Evolutionary conservation across 2,113 vertebrate species (phyloP), one percentile per base, ranked within the genome.

Genomic region (Phyllostomus discolor): DNA sequence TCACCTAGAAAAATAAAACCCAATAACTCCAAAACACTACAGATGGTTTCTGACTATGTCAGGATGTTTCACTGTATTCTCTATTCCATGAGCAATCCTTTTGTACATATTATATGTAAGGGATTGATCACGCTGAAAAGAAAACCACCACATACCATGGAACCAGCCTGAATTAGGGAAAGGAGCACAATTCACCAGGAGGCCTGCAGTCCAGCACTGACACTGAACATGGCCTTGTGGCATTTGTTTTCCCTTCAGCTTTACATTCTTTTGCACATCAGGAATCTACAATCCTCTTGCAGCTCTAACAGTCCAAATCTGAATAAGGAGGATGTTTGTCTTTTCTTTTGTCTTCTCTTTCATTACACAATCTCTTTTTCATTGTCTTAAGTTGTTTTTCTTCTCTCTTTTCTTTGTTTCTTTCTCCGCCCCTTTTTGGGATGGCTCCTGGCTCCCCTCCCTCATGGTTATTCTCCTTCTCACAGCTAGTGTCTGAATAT

Each of bases 401-500:
- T 66, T 59, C 19, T 79, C 16, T 35, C 26, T 72, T 54, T 67
- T 38, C n/a, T 24, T 80, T 26, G 3, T 52, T 80, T 80, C 52
- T 90, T 81, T 86, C 38, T 78, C n/a, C 19, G 57, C 46, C n/a
- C 70, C 19, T n/a, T 75, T 88, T 69, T 2, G n/a, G 52, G 11
- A 48, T 15, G 14, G 7, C 41, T 91, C 67, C 62, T 89, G 12
- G 20, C 50, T 41, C 10, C 7, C 26, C 46, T n/a, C 19, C 33
- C 5, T 78, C 48, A 8, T 85, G 48, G 52, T 94, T 96, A 95
- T 78, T 89, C 90, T 95, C 83, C 95, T 75, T 70, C 82, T 96
- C 93, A 94, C 73, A 15, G 94, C 89, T 91, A 33, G 52, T 69
- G 80, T 88, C 97, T 96, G 93, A 93, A 93, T 96, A 84, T 95